Evolutionary conservation across 2,113 vertebrate genomes (phyloP).

Genomic region (Gopherus flavomarginatus): DNA sequence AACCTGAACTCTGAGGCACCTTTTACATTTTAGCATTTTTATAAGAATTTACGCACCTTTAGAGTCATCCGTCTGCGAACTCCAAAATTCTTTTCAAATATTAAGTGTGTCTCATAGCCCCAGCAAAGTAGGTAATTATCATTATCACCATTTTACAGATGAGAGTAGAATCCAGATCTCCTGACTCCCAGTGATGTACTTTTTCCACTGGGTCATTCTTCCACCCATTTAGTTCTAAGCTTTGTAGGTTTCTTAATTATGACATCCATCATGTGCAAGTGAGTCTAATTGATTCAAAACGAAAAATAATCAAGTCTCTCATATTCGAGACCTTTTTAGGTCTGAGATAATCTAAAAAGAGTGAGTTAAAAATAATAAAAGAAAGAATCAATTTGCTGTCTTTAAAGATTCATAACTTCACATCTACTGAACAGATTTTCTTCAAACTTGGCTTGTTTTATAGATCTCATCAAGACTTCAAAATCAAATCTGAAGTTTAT

Average conservation of each 20-base stretch:
- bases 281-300: background rate
- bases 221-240: background rate
- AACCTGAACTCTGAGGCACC: background rate
- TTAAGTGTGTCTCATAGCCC: constrained; percentile 41
- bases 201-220: background rate
- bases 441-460: background rate
- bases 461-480: background rate
- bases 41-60: constrained; percentile 19
- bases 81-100: constrained; percentile 57
- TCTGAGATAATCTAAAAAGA: background rate
- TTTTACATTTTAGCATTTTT: constrained; percentile 17
- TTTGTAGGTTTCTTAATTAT: background rate
- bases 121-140: constrained; percentile 14
- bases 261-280: background rate
- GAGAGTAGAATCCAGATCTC: background rate
- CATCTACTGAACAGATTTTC: background rate
- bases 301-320: background rate
- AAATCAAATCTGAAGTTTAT: background rate
- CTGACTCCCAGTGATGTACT: background rate
- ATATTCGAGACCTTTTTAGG: rapidly evolving
- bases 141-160: background rate
- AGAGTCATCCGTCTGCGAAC: constrained; percentile 47
- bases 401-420: background rate
- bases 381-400: background rate
- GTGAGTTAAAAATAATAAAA: background rate